Conservation (phyloP, 2,888 invertebrate genomes). For the Cataglyphis livida region DNA sequence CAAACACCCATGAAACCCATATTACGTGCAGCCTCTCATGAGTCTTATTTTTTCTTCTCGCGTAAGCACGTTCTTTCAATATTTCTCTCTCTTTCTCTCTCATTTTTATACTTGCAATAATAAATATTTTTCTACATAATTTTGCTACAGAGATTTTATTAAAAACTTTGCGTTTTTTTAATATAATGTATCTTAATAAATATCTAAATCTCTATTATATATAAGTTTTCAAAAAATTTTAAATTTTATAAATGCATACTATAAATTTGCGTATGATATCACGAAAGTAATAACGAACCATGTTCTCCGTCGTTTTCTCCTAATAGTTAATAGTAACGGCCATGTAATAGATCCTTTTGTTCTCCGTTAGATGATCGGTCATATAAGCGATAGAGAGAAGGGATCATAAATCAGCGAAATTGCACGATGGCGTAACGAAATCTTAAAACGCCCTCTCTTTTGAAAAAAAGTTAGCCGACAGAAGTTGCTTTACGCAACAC, state of each 20-base stretch:
- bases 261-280: constrained; percentile 66
- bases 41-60: neutral
- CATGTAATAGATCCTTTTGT: constrained; percentile 70
- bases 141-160: neutral
- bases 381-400: constrained; percentile 70
- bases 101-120: constrained; percentile 1
- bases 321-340: constrained; percentile 43
- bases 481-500: constrained; percentile 44
- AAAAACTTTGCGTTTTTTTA: neutral
- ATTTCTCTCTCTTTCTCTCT: neutral
- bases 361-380: constrained; percentile 70
- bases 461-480: constrained; percentile 54
- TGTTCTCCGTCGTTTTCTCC: constrained; percentile 53
- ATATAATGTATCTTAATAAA: neutral
- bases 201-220: neutral
- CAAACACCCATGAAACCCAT: constrained; percentile 74
- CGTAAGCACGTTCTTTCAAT: neutral
- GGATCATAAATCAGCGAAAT: constrained; percentile 74
- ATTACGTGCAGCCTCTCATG: constrained; percentile 63
- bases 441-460: constrained; percentile 65
- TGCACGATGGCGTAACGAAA: constrained; percentile 73
- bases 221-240: neutral
- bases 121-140: constrained; percentile 12
- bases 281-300: constrained; percentile 49
- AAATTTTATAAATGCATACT: constrained; percentile 40